phyloP scores from a whole-genome alignment of 1,140 invertebrate species.

The Halesus radiatus region DNA sequence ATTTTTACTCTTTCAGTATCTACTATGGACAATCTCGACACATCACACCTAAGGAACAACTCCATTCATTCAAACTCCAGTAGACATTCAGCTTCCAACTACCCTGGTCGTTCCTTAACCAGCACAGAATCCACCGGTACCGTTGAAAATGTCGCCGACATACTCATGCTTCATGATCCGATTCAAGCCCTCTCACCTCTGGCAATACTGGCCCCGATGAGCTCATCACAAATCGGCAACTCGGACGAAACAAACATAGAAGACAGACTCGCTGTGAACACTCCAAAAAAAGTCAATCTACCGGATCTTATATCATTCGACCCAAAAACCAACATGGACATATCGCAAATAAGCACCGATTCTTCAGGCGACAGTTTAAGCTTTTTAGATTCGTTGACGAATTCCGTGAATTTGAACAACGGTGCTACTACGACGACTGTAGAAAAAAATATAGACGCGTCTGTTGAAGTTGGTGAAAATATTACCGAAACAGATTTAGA shows the following conservation, averaged over 20 bases:
- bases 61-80: slow-evolving; percentile 13
- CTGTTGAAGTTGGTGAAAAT: not conserved
- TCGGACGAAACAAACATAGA: not conserved
- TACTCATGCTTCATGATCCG: slow-evolving; percentile 35
- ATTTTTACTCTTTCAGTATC: slow-evolving; percentile 35
- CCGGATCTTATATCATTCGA: slow-evolving; percentile 52
- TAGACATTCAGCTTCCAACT: slow-evolving; percentile 16
- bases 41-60: slow-evolving; percentile 14
- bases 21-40: slow-evolving; percentile 37
- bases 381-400: slow-evolving; percentile 27
- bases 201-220: not conserved
- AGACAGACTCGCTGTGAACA: slow-evolving; percentile 7
- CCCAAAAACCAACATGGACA: slow-evolving; percentile 36
- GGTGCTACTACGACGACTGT: not conserved
- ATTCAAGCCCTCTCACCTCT: slow-evolving; percentile 2
- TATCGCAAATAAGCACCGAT: slow-evolving; percentile 42
- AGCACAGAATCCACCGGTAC: not conserved
- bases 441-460: not conserved
- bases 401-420: slow-evolving; percentile 8
- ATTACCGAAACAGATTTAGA: slow-evolving; percentile 4
- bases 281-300: slow-evolving; percentile 46
- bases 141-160: slow-evolving; percentile 38
- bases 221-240: not conserved
- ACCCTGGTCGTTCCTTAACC: not conserved
- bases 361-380: slow-evolving; percentile 45